phyloP scores from a whole-genome alignment of 2,113 vertebrate genomes.

The Hypocryptadius cinnamomeus region DNA sequence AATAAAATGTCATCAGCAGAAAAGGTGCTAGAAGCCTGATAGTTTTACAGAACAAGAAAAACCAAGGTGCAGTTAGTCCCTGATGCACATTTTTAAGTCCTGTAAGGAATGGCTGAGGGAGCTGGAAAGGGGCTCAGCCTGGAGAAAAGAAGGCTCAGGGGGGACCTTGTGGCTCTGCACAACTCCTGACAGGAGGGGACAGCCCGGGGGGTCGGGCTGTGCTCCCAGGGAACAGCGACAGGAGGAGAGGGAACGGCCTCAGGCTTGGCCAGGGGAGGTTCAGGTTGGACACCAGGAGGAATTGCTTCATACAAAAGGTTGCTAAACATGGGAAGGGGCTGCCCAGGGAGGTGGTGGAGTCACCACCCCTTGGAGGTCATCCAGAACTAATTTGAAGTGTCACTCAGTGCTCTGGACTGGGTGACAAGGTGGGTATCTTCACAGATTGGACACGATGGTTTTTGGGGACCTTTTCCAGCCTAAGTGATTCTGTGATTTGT shows the following conservation, averaged over 20 bases:
- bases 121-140: neutral
- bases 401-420: neutral
- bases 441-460: neutral
- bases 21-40: neutral
- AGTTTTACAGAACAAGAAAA: neutral
- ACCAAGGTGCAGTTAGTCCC: rapidly evolving
- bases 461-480: neutral
- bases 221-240: neutral
- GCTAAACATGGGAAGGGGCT: neutral
- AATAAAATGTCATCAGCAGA: neutral
- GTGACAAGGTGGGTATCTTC: too few species aligned
- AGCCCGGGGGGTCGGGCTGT: rapidly evolving
- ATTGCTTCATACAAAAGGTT: neutral
- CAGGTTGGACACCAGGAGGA: neutral
- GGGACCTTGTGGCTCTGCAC: neutral
- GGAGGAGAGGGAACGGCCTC: rapidly evolving
- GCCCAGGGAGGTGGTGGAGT: neutral
- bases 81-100: neutral
- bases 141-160: neutral
- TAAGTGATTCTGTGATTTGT: neutral
- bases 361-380: neutral
- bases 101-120: neutral
- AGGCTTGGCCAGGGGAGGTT: rapidly evolving
- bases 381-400: neutral
- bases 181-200: neutral